phyloP scores from a whole-genome alignment of 2,797 vertebrate species.

The Pantherophis vulpinus region DNA sequence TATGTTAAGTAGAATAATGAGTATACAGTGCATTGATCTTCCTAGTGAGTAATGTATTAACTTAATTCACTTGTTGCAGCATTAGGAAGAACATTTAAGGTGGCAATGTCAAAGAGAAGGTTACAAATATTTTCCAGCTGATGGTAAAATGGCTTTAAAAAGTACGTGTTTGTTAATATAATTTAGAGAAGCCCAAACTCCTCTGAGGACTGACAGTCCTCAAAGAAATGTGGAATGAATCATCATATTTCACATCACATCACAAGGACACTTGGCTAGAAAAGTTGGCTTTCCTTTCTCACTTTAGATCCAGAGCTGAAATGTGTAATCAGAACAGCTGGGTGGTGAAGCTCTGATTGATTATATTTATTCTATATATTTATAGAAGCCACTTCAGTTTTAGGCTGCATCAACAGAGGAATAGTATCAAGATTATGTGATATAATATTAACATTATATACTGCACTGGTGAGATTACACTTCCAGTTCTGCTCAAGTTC shows the following conservation, averaged over 20 bases:
- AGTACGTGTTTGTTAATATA: slow-evolving; percentile 22
- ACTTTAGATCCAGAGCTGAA: neutral
- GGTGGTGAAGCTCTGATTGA: neutral
- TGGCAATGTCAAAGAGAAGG: slow-evolving; percentile 45
- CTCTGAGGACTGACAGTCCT: slow-evolving; percentile 12
- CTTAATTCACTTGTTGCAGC: slow-evolving; percentile 56
- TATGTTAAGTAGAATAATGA: slow-evolving; percentile 66
- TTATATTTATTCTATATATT: neutral
- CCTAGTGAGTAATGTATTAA: slow-evolving; percentile 64
- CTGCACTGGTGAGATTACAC: neutral
- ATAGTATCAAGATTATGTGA: neutral
- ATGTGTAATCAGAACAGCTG: neutral
- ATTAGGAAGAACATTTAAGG: slow-evolving; percentile 54
- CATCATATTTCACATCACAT: neutral
- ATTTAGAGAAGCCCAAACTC: neutral
- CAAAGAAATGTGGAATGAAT: neutral
- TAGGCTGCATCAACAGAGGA: neutral
- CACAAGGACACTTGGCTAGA: neutral
- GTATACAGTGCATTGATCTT: slow-evolving; percentile 65
- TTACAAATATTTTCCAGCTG: neutral
- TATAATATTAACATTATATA: too few relatives aligned
- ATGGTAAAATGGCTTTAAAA: slow-evolving; percentile 43
- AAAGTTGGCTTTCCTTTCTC: neutral
- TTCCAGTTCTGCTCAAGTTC: neutral
- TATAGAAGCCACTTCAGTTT: neutral